Evolutionary conservation across 2,888 invertebrate species (phyloP), one percentile per base, ranked within the genome.

Genomic region (Lepidochitona cinerea): DNA sequence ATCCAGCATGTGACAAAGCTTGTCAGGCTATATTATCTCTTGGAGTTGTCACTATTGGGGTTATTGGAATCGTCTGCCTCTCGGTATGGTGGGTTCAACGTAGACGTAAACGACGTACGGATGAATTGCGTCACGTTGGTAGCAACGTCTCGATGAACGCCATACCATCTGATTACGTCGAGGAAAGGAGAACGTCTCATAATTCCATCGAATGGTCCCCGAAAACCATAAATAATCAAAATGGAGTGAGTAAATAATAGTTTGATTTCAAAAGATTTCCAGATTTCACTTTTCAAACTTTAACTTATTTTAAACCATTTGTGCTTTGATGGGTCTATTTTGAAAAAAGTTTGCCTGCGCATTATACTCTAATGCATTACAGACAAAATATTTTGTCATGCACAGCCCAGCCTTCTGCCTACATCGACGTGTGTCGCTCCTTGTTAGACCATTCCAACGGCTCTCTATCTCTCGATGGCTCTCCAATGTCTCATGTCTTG

Each of bases 161-260:
- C 4, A 80, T 88, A 18, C 89, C 89, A 0, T 89, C 90, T 0
- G 90, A 89, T 74, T 89, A 89, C 75, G 82, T 88, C 29, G 89
- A 87, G 41, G 88, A 89, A 26, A 37, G 37, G 5, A 26, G 66
- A 33, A 29, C 37, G 1, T 76, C 76, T 18, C 71, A 71, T 14
- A 59, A 72, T 2, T 73, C 78, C 12, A 65, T 41, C 4, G 75
- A 74, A 32, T 77, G 77, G 71, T 54, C 74, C n/a, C 68, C 70
- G 6, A 77, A 74, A 59, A 26, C 37, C 14, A 59, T 59, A 23
- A 59, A 23, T 32, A 23, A 23, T 29, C 59, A 29, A 2, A 59
- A 23, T 4, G 32, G 59, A 1, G 59, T 59, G 29, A 18, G 49
- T 49, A 49, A n/a, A n/a, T n/a, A n/a, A n/a, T n/a, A n/a, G n/a